Evolutionary conservation across 2,888 invertebrate species (phyloP), one percentile per base, ranked within the genome.

Genomic region (Trissonchulus latispiculum): DNA sequence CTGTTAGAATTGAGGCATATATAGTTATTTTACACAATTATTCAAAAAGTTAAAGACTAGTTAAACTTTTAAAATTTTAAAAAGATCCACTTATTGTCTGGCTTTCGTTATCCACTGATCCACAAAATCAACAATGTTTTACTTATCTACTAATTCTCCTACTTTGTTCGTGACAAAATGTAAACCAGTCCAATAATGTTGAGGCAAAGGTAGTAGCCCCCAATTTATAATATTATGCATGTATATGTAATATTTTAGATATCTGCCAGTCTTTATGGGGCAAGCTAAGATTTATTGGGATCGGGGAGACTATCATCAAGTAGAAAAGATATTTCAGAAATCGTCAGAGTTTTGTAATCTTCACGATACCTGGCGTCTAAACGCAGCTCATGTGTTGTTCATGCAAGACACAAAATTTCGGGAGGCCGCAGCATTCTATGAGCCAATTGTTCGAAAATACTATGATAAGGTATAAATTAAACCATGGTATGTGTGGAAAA

Each of bases 231-330:
- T 15, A 15, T 33, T 3, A 36, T 28, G 28, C n/a, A 64, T 8
- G 73, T 77, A 31, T 76, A n/a, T n/a, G n/a, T n/a, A n/a, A n/a
- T n/a, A n/a, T n/a, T n/a, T n/a, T n/a, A 89, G 93, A 79, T 97
- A 95, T 81, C 90, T 99, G 75, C 97, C 99, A 0, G 94, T 96
- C 0, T 87, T 97, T n/a, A 97, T 99, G 97, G 94, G 95, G 0
- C 94, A 99, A 84, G 96, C 97, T 0, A 96, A 95, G 87, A 93
- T 99, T 77, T 95, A 93, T 82, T 99, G 99, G 97, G 94, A 97
- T 77, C 88, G 91, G 83, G 93, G 93, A 82, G 94, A 97, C 83
- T 99, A 96, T 81, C 87, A 89, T 0, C 93, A 95, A 82, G 96
- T 99, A 0, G 96, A 97, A 83, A 93, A 94, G 83, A 93, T 96